Evolutionary conservation across 2,888 invertebrate species (phyloP).

Genomic region (Ditula angustiorana): DNA sequence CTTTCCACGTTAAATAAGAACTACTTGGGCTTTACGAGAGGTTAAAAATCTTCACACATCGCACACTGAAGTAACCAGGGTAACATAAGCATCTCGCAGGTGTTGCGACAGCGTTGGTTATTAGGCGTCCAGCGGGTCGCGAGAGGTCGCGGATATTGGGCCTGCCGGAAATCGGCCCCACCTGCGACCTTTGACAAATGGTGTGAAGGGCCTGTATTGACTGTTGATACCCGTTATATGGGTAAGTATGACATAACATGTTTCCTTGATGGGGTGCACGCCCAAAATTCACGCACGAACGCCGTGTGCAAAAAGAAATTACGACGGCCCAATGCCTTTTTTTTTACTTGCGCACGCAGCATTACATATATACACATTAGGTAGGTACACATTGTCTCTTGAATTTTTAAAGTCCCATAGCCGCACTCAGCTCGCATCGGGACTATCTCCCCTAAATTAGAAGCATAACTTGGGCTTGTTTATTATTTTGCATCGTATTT

Average conservation of each 20-base stretch:
- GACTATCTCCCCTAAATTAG: too few relatives aligned
- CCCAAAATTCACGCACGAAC: background rate
- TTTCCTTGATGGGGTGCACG: constrained; percentile 1
- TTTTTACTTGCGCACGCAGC: background rate
- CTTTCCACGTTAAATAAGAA: too few relatives aligned
- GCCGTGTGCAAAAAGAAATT: background rate
- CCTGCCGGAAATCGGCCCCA: constrained; percentile 33
- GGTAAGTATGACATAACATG: constrained; percentile 17
- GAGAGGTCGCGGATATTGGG: constrained; percentile 21
- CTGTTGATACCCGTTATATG: constrained; percentile 12
- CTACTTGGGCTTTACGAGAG: too few relatives aligned
- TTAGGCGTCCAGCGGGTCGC: constrained; percentile 11
- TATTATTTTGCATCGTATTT: too few relatives aligned
- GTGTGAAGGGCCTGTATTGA: constrained; percentile 32
- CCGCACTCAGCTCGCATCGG: too few relatives aligned
- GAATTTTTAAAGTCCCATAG: background rate
- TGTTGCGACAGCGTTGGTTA: constrained; percentile 2
- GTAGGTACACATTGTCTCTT: too few relatives aligned
- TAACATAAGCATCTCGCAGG: background rate
- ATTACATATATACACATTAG: too few relatives aligned
- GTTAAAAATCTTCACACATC: background rate
- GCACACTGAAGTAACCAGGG: background rate
- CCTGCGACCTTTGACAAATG: constrained; percentile 38
- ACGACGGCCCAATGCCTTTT: background rate
- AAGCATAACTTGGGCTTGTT: too few relatives aligned